These are phyloP conservation scores for Panonychus citri DNA, from an alignment of 1,140 invertebrate species.

Conservation along the genomic window DNA sequence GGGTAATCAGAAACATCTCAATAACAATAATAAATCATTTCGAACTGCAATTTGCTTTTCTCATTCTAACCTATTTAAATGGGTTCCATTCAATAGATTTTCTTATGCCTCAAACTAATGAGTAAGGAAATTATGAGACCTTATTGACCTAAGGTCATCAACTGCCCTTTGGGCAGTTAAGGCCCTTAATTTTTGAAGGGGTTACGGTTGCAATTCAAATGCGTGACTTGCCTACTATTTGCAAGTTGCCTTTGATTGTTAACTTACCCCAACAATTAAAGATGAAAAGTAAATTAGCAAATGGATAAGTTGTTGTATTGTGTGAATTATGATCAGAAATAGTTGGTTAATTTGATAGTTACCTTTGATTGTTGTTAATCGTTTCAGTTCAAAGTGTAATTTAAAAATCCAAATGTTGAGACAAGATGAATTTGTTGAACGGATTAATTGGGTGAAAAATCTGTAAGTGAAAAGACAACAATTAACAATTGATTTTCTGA, in stretches of 20 bases:
- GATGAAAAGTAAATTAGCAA: no score
- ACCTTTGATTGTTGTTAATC: background rate
- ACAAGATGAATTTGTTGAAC: background rate
- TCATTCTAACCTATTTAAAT: background rate
- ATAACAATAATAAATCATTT: no score
- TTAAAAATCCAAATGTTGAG: background rate
- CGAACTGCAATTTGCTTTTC: background rate
- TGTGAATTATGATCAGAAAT: no score
- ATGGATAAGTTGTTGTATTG: no score
- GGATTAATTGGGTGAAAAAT: background rate
- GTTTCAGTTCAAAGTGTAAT: background rate
- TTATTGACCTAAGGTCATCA: background rate
- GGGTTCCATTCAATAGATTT: background rate
- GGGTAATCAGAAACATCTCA: no score
- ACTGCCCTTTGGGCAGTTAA: background rate
- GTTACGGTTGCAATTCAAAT: background rate
- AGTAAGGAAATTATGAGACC: conserved; percentile 10
- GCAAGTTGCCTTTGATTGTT: no score
- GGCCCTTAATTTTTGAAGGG: conserved; percentile 7
- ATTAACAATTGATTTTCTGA: background rate
- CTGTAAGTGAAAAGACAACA: background rate
- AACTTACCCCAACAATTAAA: background rate
- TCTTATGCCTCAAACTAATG: conserved; percentile 8
- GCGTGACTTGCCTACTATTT: background rate
- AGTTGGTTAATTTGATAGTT: no score